Evolutionary conservation across 2,888 invertebrate species (phyloP).

Genomic region (Xanthia togata): DNA sequence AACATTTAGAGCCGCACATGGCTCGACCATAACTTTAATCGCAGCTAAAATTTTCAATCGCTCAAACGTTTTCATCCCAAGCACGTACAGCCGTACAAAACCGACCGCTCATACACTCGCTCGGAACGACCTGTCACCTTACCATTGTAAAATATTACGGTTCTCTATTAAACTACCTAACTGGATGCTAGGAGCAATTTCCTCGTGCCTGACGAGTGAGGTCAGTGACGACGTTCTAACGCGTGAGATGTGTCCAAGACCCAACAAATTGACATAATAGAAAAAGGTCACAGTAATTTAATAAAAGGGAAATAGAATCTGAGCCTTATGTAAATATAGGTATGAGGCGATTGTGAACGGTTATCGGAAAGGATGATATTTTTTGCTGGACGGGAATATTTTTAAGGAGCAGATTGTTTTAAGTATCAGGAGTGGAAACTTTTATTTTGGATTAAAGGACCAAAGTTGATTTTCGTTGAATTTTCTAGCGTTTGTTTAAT

Average conservation of each 20-base stretch:
- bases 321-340: conserved; percentile 54
- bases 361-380: conserved; percentile 18
- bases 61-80: not conserved
- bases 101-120: conserved; percentile 10
- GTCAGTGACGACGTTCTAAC: conserved; percentile 21
- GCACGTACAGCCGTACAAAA: conserved; percentile 15
- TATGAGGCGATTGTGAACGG: conserved; percentile 37
- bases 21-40: conserved; percentile 8
- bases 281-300: conserved; percentile 61
- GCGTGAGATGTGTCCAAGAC: conserved; percentile 3
- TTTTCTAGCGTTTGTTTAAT: not conserved
- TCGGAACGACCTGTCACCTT: not conserved
- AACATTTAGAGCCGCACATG: not conserved
- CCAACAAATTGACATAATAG: conserved; percentile 42
- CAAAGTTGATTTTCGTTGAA: not conserved
- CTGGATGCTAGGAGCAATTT: conserved; percentile 13
- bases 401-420: not conserved
- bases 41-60: conserved; percentile 7
- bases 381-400: conserved; percentile 20
- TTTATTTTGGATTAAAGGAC: not conserved
- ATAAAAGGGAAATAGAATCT: conserved; percentile 50
- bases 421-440: not conserved
- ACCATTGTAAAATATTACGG: conserved; percentile 34
- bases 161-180: conserved; percentile 25
- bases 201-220: conserved; percentile 31